Percentiles rank a stretch among this genome's conserved stretches.
Evolutionary conservation across 1,140 invertebrate species (phyloP).

Genomic region (Drosophila sulfurigaster): DNA sequence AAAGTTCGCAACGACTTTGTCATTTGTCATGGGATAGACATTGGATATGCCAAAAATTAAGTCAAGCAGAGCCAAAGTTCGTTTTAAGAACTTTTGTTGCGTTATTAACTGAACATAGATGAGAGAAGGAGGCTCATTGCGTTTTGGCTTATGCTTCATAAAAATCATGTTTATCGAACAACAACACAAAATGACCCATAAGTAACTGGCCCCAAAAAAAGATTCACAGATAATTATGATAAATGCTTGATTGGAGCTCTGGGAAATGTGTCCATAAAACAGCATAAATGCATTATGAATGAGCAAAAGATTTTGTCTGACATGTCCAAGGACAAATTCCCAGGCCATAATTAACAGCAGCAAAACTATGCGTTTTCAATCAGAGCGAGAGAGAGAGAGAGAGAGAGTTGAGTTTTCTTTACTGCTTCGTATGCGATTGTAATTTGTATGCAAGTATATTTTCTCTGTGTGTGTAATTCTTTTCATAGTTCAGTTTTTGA

Average conservation of each 20-base stretch:
- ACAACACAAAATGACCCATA: slow-evolving; percentile 24
- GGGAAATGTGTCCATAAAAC: slow-evolving; percentile 24
- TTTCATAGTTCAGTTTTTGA: slow-evolving; percentile 10
- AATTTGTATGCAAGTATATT: background rate
- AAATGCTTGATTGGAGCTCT: slow-evolving; percentile 53
- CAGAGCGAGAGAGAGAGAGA: background rate
- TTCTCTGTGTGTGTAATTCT: slow-evolving; percentile 2
- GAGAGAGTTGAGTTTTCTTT: too few relatives aligned
- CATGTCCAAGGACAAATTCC: background rate
- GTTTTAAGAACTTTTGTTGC: slow-evolving; percentile 56
- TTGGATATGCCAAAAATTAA: slow-evolving; percentile 63
- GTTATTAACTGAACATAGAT: slow-evolving; percentile 42
- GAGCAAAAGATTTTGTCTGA: background rate
- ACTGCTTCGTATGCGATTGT: background rate
- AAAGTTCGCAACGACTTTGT: slow-evolving; percentile 66
- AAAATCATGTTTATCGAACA: slow-evolving; percentile 45
- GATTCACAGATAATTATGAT: slow-evolving; percentile 63
- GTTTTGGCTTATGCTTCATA: slow-evolving; percentile 31
- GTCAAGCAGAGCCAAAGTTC: slow-evolving; percentile 51
- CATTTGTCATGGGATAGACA: slow-evolving; percentile 63
- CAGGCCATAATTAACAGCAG: background rate
- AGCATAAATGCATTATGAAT: slow-evolving; percentile 23
- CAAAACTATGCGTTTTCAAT: background rate
- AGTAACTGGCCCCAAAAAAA: slow-evolving; percentile 28
- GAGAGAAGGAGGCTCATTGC: background rate